Percentiles rank a stretch among this genome's conserved stretches.
These are phyloP conservation scores for Callionymus lyra DNA, from an alignment of 2,113 vertebrate species.

Conservation along the genomic window DNA sequence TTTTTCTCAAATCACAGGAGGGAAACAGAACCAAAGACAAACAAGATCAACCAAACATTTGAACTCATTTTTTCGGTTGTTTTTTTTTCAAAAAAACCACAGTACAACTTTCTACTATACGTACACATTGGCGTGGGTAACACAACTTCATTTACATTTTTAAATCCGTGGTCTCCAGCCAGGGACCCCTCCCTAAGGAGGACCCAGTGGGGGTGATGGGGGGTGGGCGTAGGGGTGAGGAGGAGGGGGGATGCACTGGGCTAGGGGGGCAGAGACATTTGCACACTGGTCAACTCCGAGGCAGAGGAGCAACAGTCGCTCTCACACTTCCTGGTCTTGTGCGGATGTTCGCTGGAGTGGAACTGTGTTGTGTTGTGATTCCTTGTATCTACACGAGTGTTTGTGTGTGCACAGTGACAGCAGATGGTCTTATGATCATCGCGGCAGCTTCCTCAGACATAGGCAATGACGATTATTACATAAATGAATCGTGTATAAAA, in stretches of 20 bases:
- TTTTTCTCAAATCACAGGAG: slow-evolving; percentile 20
- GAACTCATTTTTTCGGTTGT: slow-evolving; percentile 8
- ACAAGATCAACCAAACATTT: slow-evolving; percentile 41
- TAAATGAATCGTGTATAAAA: too few relatives aligned
- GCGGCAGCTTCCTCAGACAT: too few relatives aligned
- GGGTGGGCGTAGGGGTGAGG: slow-evolving; percentile 16
- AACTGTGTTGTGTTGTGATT: slow-evolving; percentile 15
- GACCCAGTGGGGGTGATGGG: slow-evolving; percentile 64
- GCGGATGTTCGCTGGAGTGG: background rate
- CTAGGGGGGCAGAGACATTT: slow-evolving; percentile 70
- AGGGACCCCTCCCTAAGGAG: slow-evolving; percentile 72
- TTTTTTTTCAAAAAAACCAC: slow-evolving; percentile 46
- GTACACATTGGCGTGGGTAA: slow-evolving; percentile 65
- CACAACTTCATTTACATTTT: slow-evolving; percentile 66
- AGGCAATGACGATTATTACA: too few relatives aligned
- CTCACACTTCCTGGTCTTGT: slow-evolving; percentile 9
- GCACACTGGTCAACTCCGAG: slow-evolving; percentile 50
- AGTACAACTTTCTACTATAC: slow-evolving; percentile 66
- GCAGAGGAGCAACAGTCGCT: slow-evolving; percentile 32
- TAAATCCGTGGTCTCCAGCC: slow-evolving; percentile 64
- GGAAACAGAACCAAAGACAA: slow-evolving; percentile 9
- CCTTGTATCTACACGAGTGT: slow-evolving; percentile 29
- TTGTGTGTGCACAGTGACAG: too few relatives aligned
- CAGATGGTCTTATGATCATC: too few relatives aligned
- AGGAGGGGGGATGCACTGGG: slow-evolving; percentile 63